A percentile compares a stretch with the other conserved stretches of the same genome.
phyloP scores from a whole-genome alignment of 2,113 vertebrate genomes.

The Rattus rattus region DNA sequence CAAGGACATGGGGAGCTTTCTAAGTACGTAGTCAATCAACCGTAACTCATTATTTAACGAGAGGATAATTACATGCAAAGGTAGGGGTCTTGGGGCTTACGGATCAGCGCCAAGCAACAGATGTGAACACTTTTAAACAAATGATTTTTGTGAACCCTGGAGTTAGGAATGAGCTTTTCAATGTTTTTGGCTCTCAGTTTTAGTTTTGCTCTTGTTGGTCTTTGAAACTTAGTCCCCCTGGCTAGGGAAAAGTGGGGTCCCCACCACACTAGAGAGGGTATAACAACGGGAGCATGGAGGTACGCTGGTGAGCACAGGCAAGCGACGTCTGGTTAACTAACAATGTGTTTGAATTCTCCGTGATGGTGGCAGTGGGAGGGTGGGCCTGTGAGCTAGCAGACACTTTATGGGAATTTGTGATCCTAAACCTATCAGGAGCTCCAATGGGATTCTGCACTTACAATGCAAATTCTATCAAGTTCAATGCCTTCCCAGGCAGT shows the following conservation, averaged over 20 bases:
- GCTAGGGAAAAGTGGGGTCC: neutral
- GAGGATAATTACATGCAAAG: conserved; percentile 61
- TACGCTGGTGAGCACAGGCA: neutral
- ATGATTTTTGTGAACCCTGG: conserved; percentile 52
- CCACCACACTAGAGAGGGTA: neutral
- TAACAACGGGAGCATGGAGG: conserved; percentile 21
- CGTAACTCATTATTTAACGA: conserved; percentile 64
- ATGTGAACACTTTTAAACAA: conserved; percentile 72
- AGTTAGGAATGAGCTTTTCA: neutral
- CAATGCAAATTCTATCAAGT: neutral
- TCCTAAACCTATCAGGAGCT: conserved; percentile 23
- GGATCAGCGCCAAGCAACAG: conserved; percentile 69
- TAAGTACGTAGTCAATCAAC: conserved; percentile 43
- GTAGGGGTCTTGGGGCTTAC: conserved; percentile 65
- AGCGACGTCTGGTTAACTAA: neutral
- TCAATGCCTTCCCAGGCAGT: neutral
- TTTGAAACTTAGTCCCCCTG: neutral
- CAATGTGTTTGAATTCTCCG: conserved; percentile 6
- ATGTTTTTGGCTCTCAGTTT: conserved; percentile 27
- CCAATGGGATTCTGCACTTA: neutral
- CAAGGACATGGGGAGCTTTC: conserved; percentile 22
- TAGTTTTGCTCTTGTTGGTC: conserved; percentile 33
- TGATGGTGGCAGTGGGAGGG: neutral
- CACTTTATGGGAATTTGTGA: neutral
- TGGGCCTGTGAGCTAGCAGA: neutral